Evolutionary conservation across 2,888 invertebrate species (phyloP).

Genomic region (Trichopria drosophilae): DNA sequence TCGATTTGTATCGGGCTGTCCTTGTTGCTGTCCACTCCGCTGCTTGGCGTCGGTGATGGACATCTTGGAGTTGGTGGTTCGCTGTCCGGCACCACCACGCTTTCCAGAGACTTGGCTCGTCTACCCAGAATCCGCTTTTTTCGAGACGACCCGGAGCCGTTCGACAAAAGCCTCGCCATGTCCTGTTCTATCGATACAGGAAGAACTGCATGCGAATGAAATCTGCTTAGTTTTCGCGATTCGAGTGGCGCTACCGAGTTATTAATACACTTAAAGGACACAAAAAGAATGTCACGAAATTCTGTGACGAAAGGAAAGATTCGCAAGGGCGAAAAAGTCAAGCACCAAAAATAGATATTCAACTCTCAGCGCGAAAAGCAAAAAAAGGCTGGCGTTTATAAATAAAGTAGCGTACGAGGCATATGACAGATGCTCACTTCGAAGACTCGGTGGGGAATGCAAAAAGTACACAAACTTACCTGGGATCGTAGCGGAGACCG

Average conservation of each 20-base stretch:
- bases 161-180: constrained; percentile 53
- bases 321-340: too few species aligned
- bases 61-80: constrained; percentile 69
- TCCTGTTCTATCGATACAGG: constrained; percentile 57
- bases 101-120: constrained; percentile 55
- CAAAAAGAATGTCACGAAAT: too few species aligned
- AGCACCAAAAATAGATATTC: too few species aligned
- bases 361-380: constrained; percentile 43
- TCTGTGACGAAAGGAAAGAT: too few species aligned
- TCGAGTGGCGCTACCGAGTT: too few species aligned
- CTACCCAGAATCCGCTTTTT: constrained; percentile 47
- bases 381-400: constrained; percentile 36
- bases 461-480: too few species aligned
- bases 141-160: constrained; percentile 33
- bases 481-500: constrained; percentile 48
- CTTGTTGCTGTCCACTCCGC: constrained; percentile 83
- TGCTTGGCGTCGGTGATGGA: constrained; percentile 86
- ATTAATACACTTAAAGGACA: too few species aligned
- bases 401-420: constrained; percentile 18
- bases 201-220: constrained; percentile 53
- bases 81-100: constrained; percentile 56
- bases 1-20: constrained; percentile 86
- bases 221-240: too few species aligned
- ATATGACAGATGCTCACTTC: not conserved
- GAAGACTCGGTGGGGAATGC: not conserved